A percentile compares a stretch with the other conserved stretches of the same genome.
These are phyloP conservation scores for Trachelus stipa DNA, from an alignment of 2,888 invertebrate genomes.

Conservation along the genomic window DNA sequence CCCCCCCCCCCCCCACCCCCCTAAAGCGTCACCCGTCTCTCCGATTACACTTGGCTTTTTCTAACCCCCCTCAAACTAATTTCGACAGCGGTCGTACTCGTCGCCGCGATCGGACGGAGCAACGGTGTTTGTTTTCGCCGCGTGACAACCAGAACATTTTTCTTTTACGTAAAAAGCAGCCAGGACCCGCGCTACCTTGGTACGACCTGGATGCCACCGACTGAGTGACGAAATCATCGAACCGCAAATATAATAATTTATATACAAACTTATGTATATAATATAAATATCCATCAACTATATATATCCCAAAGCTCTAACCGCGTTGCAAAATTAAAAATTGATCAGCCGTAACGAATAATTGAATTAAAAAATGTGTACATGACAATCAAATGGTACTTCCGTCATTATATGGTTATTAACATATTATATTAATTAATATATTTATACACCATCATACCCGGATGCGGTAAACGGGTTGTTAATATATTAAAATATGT, in stretches of 20 bases:
- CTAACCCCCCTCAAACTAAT: constrained; percentile 23
- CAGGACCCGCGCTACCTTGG: neutral
- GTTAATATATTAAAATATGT: neutral
- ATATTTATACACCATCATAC: neutral
- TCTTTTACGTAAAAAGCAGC: neutral
- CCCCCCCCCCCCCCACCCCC: neutral
- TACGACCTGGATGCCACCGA: constrained; percentile 5
- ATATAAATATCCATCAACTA: neutral
- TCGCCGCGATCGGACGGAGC: constrained; percentile 8
- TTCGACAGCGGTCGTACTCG: constrained; percentile 23
- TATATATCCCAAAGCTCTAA: neutral
- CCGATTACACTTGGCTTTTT: neutral
- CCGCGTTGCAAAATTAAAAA: neutral
- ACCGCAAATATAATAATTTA: neutral
- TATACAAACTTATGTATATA: neutral
- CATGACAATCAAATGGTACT: neutral
- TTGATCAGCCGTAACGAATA: neutral
- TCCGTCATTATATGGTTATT: neutral
- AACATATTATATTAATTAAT: neutral
- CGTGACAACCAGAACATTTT: constrained; percentile 8
- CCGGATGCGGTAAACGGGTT: neutral
- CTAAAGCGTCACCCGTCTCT: neutral
- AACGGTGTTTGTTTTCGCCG: constrained; percentile 29
- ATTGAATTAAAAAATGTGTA: neutral
- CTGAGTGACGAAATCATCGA: neutral